phyloP scores from a whole-genome alignment of 2,113 vertebrate genomes.

The Eubucco bourcierii region DNA sequence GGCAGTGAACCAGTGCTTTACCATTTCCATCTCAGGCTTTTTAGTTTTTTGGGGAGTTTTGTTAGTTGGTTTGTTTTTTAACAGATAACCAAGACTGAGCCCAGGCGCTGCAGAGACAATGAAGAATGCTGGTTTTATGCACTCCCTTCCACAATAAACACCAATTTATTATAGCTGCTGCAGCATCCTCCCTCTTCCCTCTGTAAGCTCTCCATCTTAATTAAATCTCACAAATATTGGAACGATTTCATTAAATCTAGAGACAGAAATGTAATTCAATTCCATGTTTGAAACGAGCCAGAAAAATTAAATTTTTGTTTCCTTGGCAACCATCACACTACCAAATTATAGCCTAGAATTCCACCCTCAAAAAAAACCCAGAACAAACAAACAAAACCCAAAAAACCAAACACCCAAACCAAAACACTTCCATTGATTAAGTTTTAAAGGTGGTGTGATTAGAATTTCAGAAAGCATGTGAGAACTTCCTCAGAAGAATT shows the following conservation, averaged over 20 bases:
- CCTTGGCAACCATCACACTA: neutral
- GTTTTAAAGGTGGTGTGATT: neutral
- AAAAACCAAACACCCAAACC: no score
- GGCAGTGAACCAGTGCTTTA: neutral
- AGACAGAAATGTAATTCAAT: constrained; percentile 23
- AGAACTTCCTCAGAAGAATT: neutral
- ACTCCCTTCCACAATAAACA: neutral
- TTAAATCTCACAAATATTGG: constrained; percentile 20
- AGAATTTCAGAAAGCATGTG: neutral
- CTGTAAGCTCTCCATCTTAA: neutral
- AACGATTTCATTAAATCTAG: constrained; percentile 14
- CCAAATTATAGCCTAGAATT: neutral
- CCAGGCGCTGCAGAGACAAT: neutral
- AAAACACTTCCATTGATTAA: neutral
- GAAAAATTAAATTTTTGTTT: constrained; percentile 26
- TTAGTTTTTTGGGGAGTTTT: neutral
- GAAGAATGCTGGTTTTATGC: neutral
- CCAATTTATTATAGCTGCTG: neutral
- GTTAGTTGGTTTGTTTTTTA: neutral
- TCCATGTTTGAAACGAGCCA: neutral
- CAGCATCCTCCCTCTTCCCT: neutral
- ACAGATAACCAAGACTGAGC: neutral
- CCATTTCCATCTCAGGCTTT: neutral
- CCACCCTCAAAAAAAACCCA: neutral
- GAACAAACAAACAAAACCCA: no score